These are phyloP conservation scores for Cynoglossus semilaevis DNA, from an alignment of 2,113 vertebrate genomes.

Conservation along the genomic window DNA sequence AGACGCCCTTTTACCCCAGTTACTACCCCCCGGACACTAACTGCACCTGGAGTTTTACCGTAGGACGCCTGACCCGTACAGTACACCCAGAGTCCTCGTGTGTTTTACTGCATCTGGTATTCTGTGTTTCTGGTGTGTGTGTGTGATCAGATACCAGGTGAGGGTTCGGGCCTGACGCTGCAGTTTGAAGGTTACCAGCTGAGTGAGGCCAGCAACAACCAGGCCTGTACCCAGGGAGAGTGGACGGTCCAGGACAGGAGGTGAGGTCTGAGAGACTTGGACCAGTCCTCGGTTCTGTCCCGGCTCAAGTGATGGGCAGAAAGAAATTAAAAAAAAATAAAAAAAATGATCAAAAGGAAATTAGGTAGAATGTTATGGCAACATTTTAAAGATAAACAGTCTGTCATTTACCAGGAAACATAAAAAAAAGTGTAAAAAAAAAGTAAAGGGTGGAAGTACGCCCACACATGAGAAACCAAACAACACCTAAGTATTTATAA, in stretches of 20 bases:
- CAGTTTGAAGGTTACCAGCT: slow-evolving; percentile 89
- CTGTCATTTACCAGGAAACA: too few species aligned
- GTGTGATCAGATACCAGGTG: slow-evolving; percentile 79
- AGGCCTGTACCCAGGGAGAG: slow-evolving; percentile 87
- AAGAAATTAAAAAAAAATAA: too few species aligned
- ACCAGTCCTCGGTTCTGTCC: too few species aligned
- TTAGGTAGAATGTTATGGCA: too few species aligned
- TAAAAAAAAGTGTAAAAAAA: too few species aligned
- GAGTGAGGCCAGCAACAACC: slow-evolving; percentile 76
- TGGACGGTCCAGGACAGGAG: slow-evolving; percentile 89
- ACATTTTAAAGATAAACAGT: too few species aligned
- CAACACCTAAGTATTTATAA: too few species aligned
- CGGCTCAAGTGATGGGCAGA: too few species aligned
- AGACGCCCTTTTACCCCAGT: slow-evolving; percentile 89
- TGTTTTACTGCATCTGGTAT: neutral
- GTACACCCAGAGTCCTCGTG: neutral
- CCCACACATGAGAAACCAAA: too few species aligned
- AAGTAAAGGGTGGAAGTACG: too few species aligned
- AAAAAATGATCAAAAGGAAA: too few species aligned
- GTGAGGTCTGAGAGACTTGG: slow-evolving; percentile 62
- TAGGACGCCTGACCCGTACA: slow-evolving; percentile 59
- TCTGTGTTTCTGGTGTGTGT: neutral
- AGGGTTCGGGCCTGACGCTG: slow-evolving; percentile 81
- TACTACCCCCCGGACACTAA: slow-evolving; percentile 89
- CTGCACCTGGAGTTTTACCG: slow-evolving; percentile 89